Evolutionary conservation across 2,888 invertebrate species (phyloP), one percentile per base, ranked within the genome.

Genomic region (Megamerina dolium): DNA sequence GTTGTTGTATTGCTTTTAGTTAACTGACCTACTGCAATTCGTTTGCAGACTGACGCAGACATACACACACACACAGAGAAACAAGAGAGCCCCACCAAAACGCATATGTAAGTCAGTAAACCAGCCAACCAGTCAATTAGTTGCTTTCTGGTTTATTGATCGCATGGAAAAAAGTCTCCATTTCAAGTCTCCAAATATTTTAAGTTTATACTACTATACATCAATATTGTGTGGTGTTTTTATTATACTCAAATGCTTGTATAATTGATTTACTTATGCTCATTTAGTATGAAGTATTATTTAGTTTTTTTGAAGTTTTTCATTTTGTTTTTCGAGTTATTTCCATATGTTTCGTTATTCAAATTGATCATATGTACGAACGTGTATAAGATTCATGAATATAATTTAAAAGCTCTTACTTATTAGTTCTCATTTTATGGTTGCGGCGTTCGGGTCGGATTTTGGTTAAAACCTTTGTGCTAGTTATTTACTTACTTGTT

Each of bases 381-480:
- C n/a, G n/a, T n/a, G n/a, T n/a, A n/a, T n/a, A n/a, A n/a, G n/a
- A n/a, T n/a, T n/a, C n/a, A n/a, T n/a, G n/a, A n/a, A n/a, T n/a
- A n/a, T n/a, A n/a, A n/a, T n/a, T n/a, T n/a, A n/a, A n/a, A n/a
- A n/a, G n/a, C n/a, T n/a, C n/a, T n/a, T n/a, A 30, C 8, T 13
- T 8, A 34, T 47, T 43, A 42, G 43, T 43, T 47, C 46, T 47
- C 45, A 29, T 23, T 36, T 36, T 34, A 45, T 45, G 21, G 47
- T 38, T 33, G 45, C 43, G 34, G 34, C 37, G 43, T 32, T 37
- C 41, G 49, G 40, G 39, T n/a, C n/a, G n/a, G n/a, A n/a, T n/a
- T n/a, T n/a, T n/a, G n/a, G n/a, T n/a, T n/a, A n/a, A n/a, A n/a
- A n/a, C n/a, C n/a, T n/a, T n/a, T n/a, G n/a, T n/a, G n/a, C n/a